A percentile compares a stretch with the other conserved stretches of the same genome.
These are phyloP conservation scores for Chrysochloris asiatica DNA, from an alignment of 2,113 vertebrate genomes.

Conservation along the genomic window DNA sequence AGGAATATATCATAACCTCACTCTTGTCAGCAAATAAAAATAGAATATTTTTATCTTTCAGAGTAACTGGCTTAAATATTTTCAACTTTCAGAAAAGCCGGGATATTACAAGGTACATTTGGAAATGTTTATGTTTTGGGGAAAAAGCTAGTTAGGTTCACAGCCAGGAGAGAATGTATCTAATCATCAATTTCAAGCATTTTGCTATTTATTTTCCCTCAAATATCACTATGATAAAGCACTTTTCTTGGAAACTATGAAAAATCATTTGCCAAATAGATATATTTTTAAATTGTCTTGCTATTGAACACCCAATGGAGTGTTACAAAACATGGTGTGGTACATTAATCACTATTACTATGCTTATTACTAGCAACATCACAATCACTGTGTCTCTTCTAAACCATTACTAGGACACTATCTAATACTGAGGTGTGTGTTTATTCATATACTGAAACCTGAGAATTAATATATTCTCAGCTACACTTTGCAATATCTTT, in stretches of 20 bases:
- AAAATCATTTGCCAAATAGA: not conserved
- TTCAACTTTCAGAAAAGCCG: not conserved
- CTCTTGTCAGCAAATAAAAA: not conserved
- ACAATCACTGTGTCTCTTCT: not conserved
- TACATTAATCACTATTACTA: not conserved
- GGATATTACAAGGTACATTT: not conserved
- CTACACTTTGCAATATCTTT: not conserved
- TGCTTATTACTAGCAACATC: not conserved
- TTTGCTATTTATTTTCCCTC: too few species aligned
- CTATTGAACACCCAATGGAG: not conserved
- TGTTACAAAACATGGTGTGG: not conserved
- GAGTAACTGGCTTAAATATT: slow-evolving; percentile 31
- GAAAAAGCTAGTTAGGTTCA: not conserved
- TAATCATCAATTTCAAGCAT: not conserved
- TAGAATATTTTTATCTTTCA: slow-evolving; percentile 44
- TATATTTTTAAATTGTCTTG: not conserved
- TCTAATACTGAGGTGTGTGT: too few species aligned
- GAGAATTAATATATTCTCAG: not conserved
- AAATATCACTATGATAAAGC: not conserved
- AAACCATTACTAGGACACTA: not conserved
- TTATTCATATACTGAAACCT: not conserved
- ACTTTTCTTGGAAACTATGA: not conserved
- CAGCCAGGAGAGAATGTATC: not conserved
- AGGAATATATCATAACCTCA: not conserved
- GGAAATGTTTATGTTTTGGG: not conserved